Percentiles rank a stretch among this genome's conserved stretches.
phyloP scores from a whole-genome alignment of 2,797 vertebrate species.

The Lepus townsendii region DNA sequence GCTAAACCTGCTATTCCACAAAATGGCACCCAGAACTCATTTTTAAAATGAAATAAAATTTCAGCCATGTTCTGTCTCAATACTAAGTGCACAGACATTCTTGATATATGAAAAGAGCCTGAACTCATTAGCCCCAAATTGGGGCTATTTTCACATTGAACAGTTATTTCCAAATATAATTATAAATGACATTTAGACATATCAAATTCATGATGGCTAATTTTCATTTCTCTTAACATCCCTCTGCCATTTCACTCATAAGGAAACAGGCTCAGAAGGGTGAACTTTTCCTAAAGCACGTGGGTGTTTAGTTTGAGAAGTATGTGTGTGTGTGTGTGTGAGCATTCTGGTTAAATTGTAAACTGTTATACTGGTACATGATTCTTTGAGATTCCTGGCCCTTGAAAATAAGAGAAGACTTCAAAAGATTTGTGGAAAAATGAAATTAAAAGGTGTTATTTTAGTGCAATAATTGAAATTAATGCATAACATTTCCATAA shows the following conservation, averaged over 20 bases:
- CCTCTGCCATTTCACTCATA: not conserved
- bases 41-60: constrained; percentile 26
- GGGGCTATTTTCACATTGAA: not conserved
- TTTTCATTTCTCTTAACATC: not conserved
- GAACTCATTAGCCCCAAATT: not conserved
- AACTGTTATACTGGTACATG: not conserved
- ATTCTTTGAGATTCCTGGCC: not conserved
- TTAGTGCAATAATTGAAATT: too few relatives aligned
- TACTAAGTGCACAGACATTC: not conserved
- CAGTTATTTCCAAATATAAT: not conserved
- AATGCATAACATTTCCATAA: too few relatives aligned
- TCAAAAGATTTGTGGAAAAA: too few relatives aligned
- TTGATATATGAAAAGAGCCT: not conserved
- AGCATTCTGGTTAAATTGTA: not conserved
- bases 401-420: not conserved
- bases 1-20: too few relatives aligned
- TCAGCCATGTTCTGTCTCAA: not conserved
- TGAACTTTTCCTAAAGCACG: not conserved
- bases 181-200: not conserved
- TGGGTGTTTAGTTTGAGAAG: not conserved
- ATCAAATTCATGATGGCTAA: not conserved
- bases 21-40: not conserved
- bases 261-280: not conserved
- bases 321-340: not conserved
- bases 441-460: too few relatives aligned